Evolutionary conservation across 2,797 vertebrate species (phyloP).

Genomic region (Sebastes wilsoni): DNA sequence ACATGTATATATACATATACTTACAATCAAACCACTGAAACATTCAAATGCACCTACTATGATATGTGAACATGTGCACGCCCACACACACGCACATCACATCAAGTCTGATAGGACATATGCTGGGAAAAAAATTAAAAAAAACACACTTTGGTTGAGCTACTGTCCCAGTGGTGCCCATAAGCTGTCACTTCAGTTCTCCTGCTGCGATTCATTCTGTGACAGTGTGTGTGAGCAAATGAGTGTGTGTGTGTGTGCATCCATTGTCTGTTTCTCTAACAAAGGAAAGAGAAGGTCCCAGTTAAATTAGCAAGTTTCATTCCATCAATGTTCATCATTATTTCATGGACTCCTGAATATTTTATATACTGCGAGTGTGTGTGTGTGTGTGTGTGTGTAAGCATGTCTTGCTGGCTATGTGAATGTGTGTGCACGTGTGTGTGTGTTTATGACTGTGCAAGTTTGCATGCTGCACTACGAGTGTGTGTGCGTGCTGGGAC

Average conservation of each 20-base stretch:
- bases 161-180: slow-evolving; percentile 40
- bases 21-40: slow-evolving; percentile 35
- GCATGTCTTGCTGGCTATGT: slow-evolving; percentile 18
- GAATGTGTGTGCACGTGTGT: slow-evolving; percentile 2
- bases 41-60: slow-evolving; percentile 23
- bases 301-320: slow-evolving; percentile 86
- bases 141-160: slow-evolving; percentile 45
- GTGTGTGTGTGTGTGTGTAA: slow-evolving; percentile 27
- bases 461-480: neutral
- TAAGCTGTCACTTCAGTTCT: slow-evolving; percentile 50
- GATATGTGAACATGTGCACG: slow-evolving; percentile 26
- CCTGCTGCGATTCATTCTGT: slow-evolving; percentile 30
- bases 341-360: slow-evolving; percentile 83
- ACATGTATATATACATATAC: slow-evolving; percentile 10
- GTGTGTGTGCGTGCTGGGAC: slow-evolving; percentile 34
- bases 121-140: slow-evolving; percentile 1
- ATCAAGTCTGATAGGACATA: slow-evolving; percentile 6
- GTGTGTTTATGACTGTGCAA: slow-evolving; percentile 42
- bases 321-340: slow-evolving; percentile 87
- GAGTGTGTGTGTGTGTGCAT: neutral
- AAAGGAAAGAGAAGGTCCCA: slow-evolving; percentile 59
- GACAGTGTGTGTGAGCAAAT: slow-evolving; percentile 1
- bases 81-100: neutral
- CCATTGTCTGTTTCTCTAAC: slow-evolving; percentile 53
- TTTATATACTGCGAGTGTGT: slow-evolving; percentile 64